Base-by-base conservation (phyloP, 2,113 vertebrate species). In the Damaliscus lunatus region DNA sequence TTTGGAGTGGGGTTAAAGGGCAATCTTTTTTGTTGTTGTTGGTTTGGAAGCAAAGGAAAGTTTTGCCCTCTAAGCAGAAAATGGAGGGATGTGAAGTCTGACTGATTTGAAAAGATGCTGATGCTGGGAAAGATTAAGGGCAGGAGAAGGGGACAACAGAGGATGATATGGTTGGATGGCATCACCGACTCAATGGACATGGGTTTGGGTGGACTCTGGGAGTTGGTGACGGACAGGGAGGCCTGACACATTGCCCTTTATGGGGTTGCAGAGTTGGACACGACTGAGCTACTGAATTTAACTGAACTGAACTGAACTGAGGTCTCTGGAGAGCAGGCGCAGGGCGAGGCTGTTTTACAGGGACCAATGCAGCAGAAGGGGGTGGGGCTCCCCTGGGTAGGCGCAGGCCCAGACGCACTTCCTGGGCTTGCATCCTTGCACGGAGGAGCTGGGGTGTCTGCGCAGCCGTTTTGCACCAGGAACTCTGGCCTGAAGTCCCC, bases 381-480 rank as follows among this genome's bases (percentile, higher is more conserved):
- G 31, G 6, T 11, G 11, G 11, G 33, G 11, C 8, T 33, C 50
- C 21, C 5, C 17, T 3, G 80, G 25, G 19, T 2, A 4, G 31
- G 80, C 31, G 7, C 43, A 21, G 10, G 80, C 11, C 1, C 74
- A 46, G 71, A 1, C 23, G 3, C 40, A 71, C 64, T 21, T 36
- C 9, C 2, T 19, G n/a, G 64, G 1, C n/a, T 36, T 36, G n/a
- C 64, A 1, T 23, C n/a, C 19, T 71, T 11, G 67, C 19, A 21
- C 67, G 36, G n/a, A 12, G 67, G 33, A 36, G 17, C 46, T 2
- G 16, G 5, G 48, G 17, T 12, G 29, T 13, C 48, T 11, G 46
- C 0, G 3, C 6, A 21, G 29, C 78, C 9, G 0, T 33, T 81
- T 21, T 19, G 48, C 5, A 1, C 31, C 80, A 23, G 48, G 31